Evolutionary conservation across 2,888 invertebrate genomes (phyloP), one percentile per base, ranked within the genome.

Genomic region (Nephrocerus scutellatus): DNA sequence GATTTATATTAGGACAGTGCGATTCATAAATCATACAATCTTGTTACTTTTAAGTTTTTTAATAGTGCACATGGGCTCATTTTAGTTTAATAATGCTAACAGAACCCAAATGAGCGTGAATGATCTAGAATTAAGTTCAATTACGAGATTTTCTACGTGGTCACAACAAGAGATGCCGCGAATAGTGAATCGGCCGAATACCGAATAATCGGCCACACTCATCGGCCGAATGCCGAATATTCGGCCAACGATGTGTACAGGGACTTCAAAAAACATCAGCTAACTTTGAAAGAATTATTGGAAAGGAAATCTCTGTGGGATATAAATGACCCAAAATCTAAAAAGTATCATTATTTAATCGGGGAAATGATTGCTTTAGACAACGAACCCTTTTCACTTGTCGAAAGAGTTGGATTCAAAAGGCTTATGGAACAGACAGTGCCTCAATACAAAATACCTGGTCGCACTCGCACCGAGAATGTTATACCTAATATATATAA

Each of bases 301-400:
- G n/a, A n/a, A n/a, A n/a, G n/a, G 13, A 21, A 31, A 31, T 21
- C 14, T 18, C 16, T 19, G 13, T 30, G 30, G 30, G 19, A 30
- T 16, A 31, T 31, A 13, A 20, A 21, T 31, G 21, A 31, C 22
- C 15, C 31, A 14, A n/a, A n/a, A n/a, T n/a, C n/a, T n/a, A n/a
- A n/a, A n/a, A n/a, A n/a, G n/a, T n/a, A n/a, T n/a, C n/a, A n/a
- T n/a, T n/a, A n/a, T n/a, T n/a, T n/a, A n/a, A n/a, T n/a, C n/a
- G n/a, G n/a, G n/a, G n/a, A n/a, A n/a, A n/a, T n/a, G n/a, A n/a
- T n/a, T n/a, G n/a, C n/a, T n/a, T n/a, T n/a, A n/a, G n/a, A n/a
- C n/a, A 31, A 22, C 22, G 22, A 22, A 22, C 22, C 22, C 7
- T 22, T 22, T 22, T 22, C 22, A 22, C 22, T 22, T 8, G 22